phyloP scores from a whole-genome alignment of 2,113 vertebrate genomes.

The Proterorhinus semilunaris region DNA sequence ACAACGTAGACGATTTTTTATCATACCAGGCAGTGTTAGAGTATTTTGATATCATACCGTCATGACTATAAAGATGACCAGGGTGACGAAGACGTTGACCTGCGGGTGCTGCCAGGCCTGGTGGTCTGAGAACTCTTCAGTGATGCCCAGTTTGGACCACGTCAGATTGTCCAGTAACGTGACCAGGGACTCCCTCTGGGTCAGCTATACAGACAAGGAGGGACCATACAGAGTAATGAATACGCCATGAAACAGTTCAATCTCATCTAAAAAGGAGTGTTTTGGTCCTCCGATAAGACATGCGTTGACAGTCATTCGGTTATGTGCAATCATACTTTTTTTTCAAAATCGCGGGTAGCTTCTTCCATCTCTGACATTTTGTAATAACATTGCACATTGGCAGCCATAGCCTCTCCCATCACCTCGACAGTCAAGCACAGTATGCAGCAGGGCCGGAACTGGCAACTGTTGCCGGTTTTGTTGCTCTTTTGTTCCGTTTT shows the following conservation, averaged over 20 bases:
- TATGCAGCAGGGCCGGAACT: too few relatives aligned
- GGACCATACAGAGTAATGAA: not conserved
- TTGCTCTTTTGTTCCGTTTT: too few relatives aligned
- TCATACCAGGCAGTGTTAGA: not conserved
- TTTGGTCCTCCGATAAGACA: too few relatives aligned
- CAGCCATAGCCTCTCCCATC: too few relatives aligned
- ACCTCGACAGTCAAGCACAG: too few relatives aligned
- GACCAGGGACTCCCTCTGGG: constrained; percentile 94
- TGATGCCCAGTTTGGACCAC: constrained; percentile 88
- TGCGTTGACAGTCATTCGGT: too few relatives aligned
- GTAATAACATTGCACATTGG: too few relatives aligned
- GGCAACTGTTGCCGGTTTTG: too few relatives aligned
- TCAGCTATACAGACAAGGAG: constrained; percentile 78
- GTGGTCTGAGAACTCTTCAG: constrained; percentile 85
- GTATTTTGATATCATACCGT: constrained; percentile 77
- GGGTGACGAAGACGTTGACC: constrained; percentile 91
- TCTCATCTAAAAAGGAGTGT: too few relatives aligned
- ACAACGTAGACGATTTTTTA: not conserved
- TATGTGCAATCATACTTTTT: too few relatives aligned
- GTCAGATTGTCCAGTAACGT: constrained; percentile 95
- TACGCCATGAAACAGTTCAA: not conserved
- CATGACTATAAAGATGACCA: constrained; percentile 96
- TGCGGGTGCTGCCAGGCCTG: constrained; percentile 90
- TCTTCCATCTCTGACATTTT: too few relatives aligned
- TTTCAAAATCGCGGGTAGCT: too few relatives aligned